These are phyloP conservation scores for Pandemis heparana DNA, from an alignment of 2,888 invertebrate genomes.

Conservation along the genomic window DNA sequence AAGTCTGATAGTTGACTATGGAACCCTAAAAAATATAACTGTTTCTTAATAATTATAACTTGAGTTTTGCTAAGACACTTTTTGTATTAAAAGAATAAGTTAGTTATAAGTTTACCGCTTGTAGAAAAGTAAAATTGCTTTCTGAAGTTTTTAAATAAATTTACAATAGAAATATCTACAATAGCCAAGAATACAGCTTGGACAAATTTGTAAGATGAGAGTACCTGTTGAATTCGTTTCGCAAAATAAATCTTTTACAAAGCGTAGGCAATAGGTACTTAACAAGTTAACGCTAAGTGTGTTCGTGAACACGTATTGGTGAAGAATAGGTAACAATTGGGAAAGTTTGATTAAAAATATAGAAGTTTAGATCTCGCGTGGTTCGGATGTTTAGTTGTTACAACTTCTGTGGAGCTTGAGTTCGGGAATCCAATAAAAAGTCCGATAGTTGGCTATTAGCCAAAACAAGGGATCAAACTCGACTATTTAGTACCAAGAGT, in stretches of 20 bases:
- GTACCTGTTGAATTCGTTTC: slow-evolving; percentile 2
- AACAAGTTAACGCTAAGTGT: neutral
- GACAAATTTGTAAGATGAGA: neutral
- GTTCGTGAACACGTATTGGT: slow-evolving; percentile 6
- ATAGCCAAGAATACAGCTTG: neutral
- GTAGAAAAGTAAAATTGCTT: neutral
- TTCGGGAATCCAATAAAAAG: neutral
- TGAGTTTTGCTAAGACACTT: neutral
- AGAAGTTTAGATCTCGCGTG: slow-evolving; percentile 4
- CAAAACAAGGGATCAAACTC: slow-evolving; percentile 8
- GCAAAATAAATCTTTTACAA: slow-evolving; percentile 3
- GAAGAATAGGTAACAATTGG: neutral
- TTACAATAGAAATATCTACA: neutral
- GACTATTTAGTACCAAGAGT: neutral
- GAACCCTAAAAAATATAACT: neutral
- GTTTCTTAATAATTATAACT: neutral
- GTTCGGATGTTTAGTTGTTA: neutral
- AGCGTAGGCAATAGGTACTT: neutral
- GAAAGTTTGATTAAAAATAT: slow-evolving; percentile 13
- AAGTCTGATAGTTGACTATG: too few species aligned
- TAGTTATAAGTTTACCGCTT: neutral
- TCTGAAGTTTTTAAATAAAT: neutral
- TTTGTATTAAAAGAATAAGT: neutral
- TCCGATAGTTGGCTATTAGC: neutral
- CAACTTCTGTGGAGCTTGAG: neutral